phyloP scores from a whole-genome alignment of 2,797 vertebrate genomes.

The Esox masquinongy region DNA sequence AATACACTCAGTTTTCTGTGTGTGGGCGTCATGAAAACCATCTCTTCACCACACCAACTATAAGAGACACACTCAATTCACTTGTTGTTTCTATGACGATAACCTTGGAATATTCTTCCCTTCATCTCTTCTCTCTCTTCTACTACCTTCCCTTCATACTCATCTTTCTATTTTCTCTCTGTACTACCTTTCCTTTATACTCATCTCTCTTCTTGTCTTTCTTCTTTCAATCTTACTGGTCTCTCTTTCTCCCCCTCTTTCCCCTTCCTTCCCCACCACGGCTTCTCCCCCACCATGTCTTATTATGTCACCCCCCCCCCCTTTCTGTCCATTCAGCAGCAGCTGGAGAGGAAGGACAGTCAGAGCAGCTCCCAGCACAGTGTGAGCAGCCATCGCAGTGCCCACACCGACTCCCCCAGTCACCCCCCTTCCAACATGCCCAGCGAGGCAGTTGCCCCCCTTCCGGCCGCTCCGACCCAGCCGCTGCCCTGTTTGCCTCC shows the following conservation, averaged over 20 bases:
- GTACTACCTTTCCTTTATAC: constrained; percentile 46
- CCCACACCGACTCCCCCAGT: constrained; percentile 88
- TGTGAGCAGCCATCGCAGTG: constrained; percentile 90
- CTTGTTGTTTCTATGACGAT: constrained; percentile 54
- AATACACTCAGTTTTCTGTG: constrained; percentile 34
- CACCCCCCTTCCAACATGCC: constrained; percentile 84
- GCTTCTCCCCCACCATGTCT: background rate
- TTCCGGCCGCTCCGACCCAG: constrained; percentile 76
- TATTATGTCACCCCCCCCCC: background rate
- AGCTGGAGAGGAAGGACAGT: constrained; percentile 96
- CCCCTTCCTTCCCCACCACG: constrained; percentile 11
- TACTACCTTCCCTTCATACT: constrained; percentile 46
- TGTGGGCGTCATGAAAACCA: constrained; percentile 67
- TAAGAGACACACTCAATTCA: constrained; percentile 32
- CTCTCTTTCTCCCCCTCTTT: constrained; percentile 10
- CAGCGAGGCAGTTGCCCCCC: constrained; percentile 72
- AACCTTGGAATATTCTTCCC: constrained; percentile 58
- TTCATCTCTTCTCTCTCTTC: constrained; percentile 34
- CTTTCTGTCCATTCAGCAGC: constrained; percentile 76
- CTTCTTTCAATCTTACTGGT: constrained; percentile 37
- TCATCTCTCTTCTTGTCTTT: constrained; percentile 37
- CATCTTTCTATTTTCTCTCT: constrained; percentile 42
- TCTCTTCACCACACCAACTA: constrained; percentile 31
- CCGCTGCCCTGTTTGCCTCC: constrained; percentile 77
- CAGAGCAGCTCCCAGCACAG: constrained; percentile 95